phyloP scores from a whole-genome alignment of 2,888 invertebrate species.

The Drosophila subquinaria region DNA sequence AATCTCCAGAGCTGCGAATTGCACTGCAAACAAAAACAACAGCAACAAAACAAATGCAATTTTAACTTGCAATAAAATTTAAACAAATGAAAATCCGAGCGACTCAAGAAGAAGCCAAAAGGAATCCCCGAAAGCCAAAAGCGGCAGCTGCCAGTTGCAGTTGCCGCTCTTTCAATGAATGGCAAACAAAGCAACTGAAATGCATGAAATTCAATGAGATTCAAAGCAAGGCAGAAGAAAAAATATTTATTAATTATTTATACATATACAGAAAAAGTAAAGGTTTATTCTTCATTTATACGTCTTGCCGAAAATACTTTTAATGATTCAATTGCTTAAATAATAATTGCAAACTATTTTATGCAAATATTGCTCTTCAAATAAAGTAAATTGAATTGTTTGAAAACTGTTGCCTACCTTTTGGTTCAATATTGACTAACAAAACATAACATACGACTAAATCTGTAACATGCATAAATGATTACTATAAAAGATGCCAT shows the following conservation, averaged over 20 bases:
- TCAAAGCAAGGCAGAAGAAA: conserved; percentile 1
- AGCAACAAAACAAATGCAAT: conserved; percentile 30
- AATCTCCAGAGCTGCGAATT: conserved; percentile 39
- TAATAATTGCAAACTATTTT: neutral
- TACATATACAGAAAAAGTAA: too few species aligned
- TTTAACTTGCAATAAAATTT: conserved; percentile 63
- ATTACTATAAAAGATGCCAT: too few species aligned
- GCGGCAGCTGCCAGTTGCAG: conserved; percentile 16
- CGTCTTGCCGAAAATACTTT: neutral
- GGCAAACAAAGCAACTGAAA: conserved; percentile 30
- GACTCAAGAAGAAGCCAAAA: conserved; percentile 17
- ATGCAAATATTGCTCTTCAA: neutral
- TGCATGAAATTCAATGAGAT: conserved; percentile 29
- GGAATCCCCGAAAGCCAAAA: neutral
- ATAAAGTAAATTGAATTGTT: neutral
- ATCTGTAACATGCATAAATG: neutral
- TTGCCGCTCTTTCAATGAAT: conserved; percentile 13
- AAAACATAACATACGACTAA: neutral
- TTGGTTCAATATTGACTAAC: neutral
- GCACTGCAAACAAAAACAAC: conserved; percentile 33
- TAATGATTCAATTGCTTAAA: neutral
- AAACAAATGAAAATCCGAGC: conserved; percentile 59
- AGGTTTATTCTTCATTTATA: too few species aligned
- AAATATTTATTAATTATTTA: neutral
- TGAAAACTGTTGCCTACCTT: neutral